A percentile compares a stretch with the other conserved stretches of the same genome.
phyloP scores from a whole-genome alignment of 1,140 invertebrate species.

The Lasioglossum baleicum region DNA sequence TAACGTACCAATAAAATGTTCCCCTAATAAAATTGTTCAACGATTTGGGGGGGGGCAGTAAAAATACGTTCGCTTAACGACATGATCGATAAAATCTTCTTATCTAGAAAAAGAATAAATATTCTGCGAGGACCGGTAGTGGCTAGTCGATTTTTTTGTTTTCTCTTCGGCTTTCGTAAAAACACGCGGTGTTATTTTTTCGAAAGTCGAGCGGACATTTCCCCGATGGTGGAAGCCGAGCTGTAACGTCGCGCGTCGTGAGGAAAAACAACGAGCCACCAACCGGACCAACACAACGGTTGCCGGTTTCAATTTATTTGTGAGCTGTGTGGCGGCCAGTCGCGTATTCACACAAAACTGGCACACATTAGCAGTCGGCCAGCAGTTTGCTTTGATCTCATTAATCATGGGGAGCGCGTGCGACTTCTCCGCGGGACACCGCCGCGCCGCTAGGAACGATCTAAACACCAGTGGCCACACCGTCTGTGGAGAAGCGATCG shows the following conservation, averaged over 20 bases:
- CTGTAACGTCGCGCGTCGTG: no score
- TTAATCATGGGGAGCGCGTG: conserved; percentile 13
- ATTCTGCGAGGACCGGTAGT: no score
- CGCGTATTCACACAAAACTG: background rate
- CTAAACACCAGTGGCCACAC: background rate
- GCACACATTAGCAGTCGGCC: background rate
- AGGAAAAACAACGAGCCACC: background rate
- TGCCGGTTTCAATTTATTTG: conserved; percentile 7
- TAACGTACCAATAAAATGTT: no score
- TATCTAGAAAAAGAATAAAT: no score
- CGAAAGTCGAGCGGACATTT: background rate
- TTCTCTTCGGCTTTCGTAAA: no score
- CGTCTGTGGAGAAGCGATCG: conserved; percentile 1
- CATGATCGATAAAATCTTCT: no score
- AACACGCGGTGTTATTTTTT: no score
- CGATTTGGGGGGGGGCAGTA: no score
- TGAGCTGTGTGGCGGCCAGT: background rate
- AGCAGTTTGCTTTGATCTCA: conserved; percentile 24
- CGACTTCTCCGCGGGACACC: background rate
- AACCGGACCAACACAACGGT: background rate
- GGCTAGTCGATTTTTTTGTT: no score
- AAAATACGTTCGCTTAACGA: no score
- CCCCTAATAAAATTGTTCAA: no score
- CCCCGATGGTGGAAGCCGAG: no score
- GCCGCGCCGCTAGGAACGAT: conserved; percentile 7